These are phyloP conservation scores for Heteractis magnifica DNA, from an alignment of 92 coral and sea anemone species.

Conservation along the genomic window DNA sequence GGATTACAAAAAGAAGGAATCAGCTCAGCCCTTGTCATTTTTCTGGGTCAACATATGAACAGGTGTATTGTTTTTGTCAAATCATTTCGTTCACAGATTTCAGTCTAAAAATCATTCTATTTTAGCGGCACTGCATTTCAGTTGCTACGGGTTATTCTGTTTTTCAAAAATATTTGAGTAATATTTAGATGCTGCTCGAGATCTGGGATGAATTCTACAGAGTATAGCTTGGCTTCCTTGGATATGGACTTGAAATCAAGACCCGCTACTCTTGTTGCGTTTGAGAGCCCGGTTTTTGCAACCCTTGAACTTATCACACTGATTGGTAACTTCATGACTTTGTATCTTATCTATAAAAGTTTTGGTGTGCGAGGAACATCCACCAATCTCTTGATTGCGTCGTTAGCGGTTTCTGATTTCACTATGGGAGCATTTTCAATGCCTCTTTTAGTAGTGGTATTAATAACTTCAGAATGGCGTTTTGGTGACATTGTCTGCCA, in stretches of 20 bases:
- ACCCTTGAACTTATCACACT: conserved; percentile 15
- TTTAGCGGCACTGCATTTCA: too few species aligned
- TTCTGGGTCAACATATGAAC: not conserved
- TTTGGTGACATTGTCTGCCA: conserved; percentile 56
- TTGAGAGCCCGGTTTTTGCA: conserved; percentile 19
- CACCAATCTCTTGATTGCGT: conserved; percentile 48
- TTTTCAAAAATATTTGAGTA: not conserved
- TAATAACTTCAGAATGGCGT: conserved; percentile 56
- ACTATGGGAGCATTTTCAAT: conserved; percentile 41
- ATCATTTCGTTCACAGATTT: too few species aligned
- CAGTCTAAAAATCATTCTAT: too few species aligned
- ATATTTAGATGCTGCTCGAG: not conserved
- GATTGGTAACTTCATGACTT: conserved; percentile 51
- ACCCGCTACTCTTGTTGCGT: not conserved
- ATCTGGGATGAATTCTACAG: not conserved
- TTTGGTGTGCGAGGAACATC: conserved; percentile 31
- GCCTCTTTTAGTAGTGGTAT: conserved; percentile 35
- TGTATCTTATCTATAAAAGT: conserved; percentile 30
- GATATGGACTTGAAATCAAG: conserved; percentile 8
- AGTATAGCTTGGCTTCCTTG: not conserved
- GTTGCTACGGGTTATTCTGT: not conserved
- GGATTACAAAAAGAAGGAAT: not conserved
- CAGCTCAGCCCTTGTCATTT: not conserved
- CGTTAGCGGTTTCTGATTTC: conserved; percentile 65
- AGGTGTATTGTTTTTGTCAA: not conserved